Base-by-base conservation (phyloP, 2,797 vertebrate genomes). In the Scarus forsteni region DNA sequence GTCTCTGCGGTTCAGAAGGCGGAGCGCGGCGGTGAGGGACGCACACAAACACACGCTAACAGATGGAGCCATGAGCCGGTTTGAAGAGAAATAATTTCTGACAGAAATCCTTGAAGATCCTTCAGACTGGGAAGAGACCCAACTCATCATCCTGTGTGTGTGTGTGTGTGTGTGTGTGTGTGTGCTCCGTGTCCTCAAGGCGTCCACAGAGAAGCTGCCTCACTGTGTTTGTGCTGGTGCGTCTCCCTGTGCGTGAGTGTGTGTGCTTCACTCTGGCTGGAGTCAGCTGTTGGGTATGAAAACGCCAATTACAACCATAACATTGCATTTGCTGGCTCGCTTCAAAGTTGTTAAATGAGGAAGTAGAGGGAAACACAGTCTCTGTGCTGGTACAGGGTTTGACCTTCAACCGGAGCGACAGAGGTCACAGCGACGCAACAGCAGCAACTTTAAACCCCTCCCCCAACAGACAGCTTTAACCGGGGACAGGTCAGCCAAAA, bases 41-140 rank as follows among this genome's bases (percentile, higher is more conserved):
- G 6, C 40, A 65, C 52, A 53, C 8, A 3, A 44, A 50, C 56
- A 19, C 65, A 56, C 62, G 54, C 56, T 42, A 67, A 74, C 71
- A 84, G 79, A 81, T 76, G 75, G 73, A 79, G 63, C 63, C 53
- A 63, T 54, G 70, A 66, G 77, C 73, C 5, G 39, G 51, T 83
- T 73, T 75, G 77, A 82, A 82, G 73, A 83, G 70, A 75, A 80
- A 78, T 80, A 64, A 83, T 80, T 83, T 83, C 69, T 83, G 80
- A 78, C 75, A 83, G 71, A 80, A 78, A 85, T 80, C 71, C 77
- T 83, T 85, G 80, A 85, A 83, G 70, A 83, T 80, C 66, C 80
- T 83, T 85, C 77, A 80, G 66, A 73, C 73, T 73, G 65, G 80
- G 80, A 83, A 69, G 61, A 56, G 60, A 59, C 66, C 73, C 73